Evolutionary conservation across 92 coral and sea anemone species (phyloP), one percentile per base, ranked within the genome.

Genomic region (Desmophyllum pertusum): DNA sequence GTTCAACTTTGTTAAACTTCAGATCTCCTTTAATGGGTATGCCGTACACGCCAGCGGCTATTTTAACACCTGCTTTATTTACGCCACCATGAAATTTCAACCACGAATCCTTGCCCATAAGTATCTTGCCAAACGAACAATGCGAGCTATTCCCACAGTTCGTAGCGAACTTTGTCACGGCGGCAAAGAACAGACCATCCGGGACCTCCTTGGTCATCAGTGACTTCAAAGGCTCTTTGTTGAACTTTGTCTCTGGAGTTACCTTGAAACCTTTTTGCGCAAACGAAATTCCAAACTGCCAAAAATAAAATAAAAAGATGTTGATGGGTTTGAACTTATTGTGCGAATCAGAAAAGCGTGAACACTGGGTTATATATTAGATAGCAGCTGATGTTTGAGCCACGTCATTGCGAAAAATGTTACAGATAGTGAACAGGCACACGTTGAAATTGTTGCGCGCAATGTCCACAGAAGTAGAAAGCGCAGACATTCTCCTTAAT

Each of bases 1-100:
- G 25, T 75, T 93, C 97, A 63, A 93, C 92, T 84, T 93, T 93
- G 78, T 88, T 90, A 73, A 93, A 86, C 85, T 90, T 90, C 11
- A 93, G 73, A 21, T 93, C 84, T 7, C 83, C 94, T 81, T 90
- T 90, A 59, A 90, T 93, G 27, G 83, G 83, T 69, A 89, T 77
- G 40, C 83, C 88, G 5, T 82, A 81, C 21, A 86, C 86, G 5
- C 93, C 71, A n/a, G 90, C 93, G 6, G 62, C 80, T 2, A 90
- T 79, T 70, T 90, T 86, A 17, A 90, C 83, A 35, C 75, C 85
- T 18, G 93, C 84, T 52, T 78, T 77, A 67, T 76, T 78, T 25
- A 90, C 80, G 39, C 55, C 76, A 21, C 86, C 85, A 30, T 69
- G 52, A 83, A 90, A 90, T 57, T 90, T 89, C 23, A 90, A 38